phyloP scores from a whole-genome alignment of 2,797 vertebrate species.

The Erithacus rubecula region DNA sequence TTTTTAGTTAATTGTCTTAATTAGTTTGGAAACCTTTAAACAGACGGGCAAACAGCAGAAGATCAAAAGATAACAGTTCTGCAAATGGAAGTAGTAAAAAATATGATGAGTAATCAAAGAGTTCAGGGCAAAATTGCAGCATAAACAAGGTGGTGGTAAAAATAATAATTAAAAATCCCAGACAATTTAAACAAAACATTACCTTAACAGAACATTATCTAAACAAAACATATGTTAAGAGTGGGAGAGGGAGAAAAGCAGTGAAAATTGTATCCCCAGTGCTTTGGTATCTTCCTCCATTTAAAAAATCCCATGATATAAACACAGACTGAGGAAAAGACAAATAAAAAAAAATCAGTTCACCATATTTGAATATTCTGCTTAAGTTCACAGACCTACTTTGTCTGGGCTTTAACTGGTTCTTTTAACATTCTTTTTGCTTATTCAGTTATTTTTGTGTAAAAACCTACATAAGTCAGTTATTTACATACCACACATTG shows the following conservation, averaged over 20 bases:
- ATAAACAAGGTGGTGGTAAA: not conserved
- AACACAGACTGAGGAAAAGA: not conserved
- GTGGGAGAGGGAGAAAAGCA: not conserved
- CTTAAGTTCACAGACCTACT: not conserved
- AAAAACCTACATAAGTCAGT: not conserved
- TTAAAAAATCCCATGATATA: not conserved
- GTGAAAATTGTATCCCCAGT: not conserved
- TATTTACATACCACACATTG: not conserved
- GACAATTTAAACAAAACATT: not conserved
- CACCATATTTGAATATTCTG: not conserved
- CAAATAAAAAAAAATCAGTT: not conserved
- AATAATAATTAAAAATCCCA: not conserved
- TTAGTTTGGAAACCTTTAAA: slow-evolving; percentile 49
- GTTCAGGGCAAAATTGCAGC: not conserved
- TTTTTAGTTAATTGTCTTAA: slow-evolving; percentile 58
- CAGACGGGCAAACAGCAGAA: not conserved
- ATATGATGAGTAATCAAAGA: slow-evolving; percentile 16
- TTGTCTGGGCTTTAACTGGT: not conserved
- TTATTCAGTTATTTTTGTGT: not conserved
- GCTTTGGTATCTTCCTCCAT: not conserved
- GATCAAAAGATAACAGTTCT: slow-evolving; percentile 25
- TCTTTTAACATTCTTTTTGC: not conserved
- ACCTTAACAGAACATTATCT: not conserved
- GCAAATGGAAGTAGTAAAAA: not conserved
- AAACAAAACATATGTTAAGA: not conserved